These are phyloP conservation scores for Drosophila aff. DNA, from an alignment of 1,140 invertebrate species.

Conservation along the genomic window DNA sequence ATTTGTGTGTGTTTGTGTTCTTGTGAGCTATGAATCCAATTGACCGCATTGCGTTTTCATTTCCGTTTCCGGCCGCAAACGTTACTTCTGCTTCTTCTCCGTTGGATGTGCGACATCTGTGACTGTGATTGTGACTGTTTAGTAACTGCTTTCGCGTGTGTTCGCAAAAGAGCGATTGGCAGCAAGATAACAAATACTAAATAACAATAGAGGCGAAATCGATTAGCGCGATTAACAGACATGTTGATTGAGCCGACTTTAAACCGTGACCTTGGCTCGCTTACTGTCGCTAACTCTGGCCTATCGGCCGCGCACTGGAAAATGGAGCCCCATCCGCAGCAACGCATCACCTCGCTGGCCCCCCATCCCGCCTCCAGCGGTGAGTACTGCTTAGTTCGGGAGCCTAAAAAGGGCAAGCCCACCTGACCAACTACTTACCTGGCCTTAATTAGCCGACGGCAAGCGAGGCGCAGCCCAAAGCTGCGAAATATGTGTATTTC, in stretches of 20 bases:
- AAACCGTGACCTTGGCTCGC: slow-evolving; percentile 84
- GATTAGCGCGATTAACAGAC: slow-evolving; percentile 60
- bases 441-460: slow-evolving; percentile 55
- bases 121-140: slow-evolving; percentile 31
- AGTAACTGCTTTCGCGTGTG: slow-evolving; percentile 21
- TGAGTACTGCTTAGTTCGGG: slow-evolving; percentile 32
- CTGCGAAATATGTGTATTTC: background rate
- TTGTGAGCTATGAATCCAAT: slow-evolving; percentile 69
- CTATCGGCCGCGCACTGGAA: slow-evolving; percentile 80
- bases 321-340: slow-evolving; percentile 83
- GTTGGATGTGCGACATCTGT: slow-evolving; percentile 28
- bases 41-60: slow-evolving; percentile 61
- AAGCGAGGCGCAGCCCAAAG: background rate
- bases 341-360: slow-evolving; percentile 65
- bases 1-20: slow-evolving; percentile 34
- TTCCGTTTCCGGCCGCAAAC: slow-evolving; percentile 48
- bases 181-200: slow-evolving; percentile 22
- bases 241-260: slow-evolving; percentile 85
- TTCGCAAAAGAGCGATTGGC: slow-evolving; percentile 17
- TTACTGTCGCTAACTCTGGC: slow-evolving; percentile 80
- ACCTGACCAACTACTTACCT: background rate
- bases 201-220: slow-evolving; percentile 30
- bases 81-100: slow-evolving; percentile 29
- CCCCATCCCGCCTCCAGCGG: slow-evolving; percentile 63
- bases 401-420: slow-evolving; percentile 4